Evolutionary conservation across 1,140 invertebrate genomes (phyloP).

Genomic region (Bacillus rossius): DNA sequence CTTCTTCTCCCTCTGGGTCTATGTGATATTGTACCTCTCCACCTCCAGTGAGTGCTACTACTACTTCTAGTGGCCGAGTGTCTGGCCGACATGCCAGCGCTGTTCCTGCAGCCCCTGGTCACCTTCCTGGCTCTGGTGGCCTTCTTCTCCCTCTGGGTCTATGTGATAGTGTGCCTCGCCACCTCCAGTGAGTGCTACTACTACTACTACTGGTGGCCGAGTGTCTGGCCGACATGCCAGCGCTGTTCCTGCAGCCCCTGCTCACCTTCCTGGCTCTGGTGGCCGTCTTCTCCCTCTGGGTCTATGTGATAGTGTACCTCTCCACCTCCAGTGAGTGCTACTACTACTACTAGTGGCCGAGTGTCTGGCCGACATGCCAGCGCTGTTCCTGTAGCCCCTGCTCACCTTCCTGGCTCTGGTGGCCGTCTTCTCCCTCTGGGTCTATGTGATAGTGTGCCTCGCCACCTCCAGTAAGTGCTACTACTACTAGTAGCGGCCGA

Average conservation of each 20-base stretch:
- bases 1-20: slow-evolving; percentile 83
- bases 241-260: slow-evolving; percentile 81
- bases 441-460: slow-evolving; percentile 65
- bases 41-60: slow-evolving; percentile 66
- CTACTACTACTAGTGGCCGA: too few species aligned
- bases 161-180: slow-evolving; percentile 64
- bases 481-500: too few species aligned
- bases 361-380: slow-evolving; percentile 74
- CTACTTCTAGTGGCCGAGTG: too few species aligned
- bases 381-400: slow-evolving; percentile 81
- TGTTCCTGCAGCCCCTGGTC: slow-evolving; percentile 82
- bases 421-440: slow-evolving; percentile 80
- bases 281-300: slow-evolving; percentile 80
- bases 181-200: slow-evolving; percentile 66
- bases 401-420: slow-evolving; percentile 75
- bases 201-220: too few species aligned
- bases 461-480: slow-evolving; percentile 66
- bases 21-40: slow-evolving; percentile 64
- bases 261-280: slow-evolving; percentile 75
- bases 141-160: slow-evolving; percentile 83
- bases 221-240: slow-evolving; percentile 74
- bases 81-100: slow-evolving; percentile 72
- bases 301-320: slow-evolving; percentile 65
- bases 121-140: slow-evolving; percentile 72
- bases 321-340: slow-evolving; percentile 66